Percentiles rank a stretch among this genome's conserved stretches.
Conservation (phyloP, 2,888 invertebrate species). For the Ditylenchus weischeri region DNA sequence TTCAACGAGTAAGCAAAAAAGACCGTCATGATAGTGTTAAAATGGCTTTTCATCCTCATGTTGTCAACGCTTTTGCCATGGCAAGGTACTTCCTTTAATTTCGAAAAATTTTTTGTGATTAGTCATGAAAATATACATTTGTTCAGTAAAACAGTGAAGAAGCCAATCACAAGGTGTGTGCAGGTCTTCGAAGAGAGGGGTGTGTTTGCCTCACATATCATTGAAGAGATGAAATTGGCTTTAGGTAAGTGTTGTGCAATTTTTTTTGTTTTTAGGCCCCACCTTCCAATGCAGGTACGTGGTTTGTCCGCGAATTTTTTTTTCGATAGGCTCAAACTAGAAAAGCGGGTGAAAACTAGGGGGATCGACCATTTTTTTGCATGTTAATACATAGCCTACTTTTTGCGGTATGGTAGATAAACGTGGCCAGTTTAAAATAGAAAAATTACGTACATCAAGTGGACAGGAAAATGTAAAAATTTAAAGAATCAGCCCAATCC, state of each 20-base stretch:
- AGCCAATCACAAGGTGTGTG: constrained; percentile 44
- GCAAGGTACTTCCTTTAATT: constrained; percentile 21
- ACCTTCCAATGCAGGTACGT: not conserved
- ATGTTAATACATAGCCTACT: too few relatives aligned
- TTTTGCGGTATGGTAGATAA: too few relatives aligned
- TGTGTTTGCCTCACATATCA: constrained; percentile 71
- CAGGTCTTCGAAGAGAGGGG: constrained; percentile 63
- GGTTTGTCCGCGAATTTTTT: too few relatives aligned
- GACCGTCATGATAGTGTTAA: constrained; percentile 22
- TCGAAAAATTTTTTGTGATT: not conserved
- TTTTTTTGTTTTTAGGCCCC: too few relatives aligned
- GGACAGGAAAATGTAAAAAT: too few relatives aligned
- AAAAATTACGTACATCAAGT: too few relatives aligned
- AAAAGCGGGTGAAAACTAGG: too few relatives aligned
- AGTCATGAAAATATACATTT: not conserved
- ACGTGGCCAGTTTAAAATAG: too few relatives aligned
- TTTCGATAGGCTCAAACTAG: too few relatives aligned
- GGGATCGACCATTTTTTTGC: too few relatives aligned
- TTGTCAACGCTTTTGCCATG: constrained; percentile 31
- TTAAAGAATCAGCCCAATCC: too few relatives aligned
- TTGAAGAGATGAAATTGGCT: constrained; percentile 69
- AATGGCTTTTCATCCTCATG: constrained; percentile 34
- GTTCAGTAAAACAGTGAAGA: constrained; percentile 35
- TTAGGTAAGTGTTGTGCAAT: constrained; percentile 30
- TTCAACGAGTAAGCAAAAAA: constrained; percentile 72